Evolutionary conservation across 2,113 vertebrate species (phyloP).

Genomic region (Tautogolabrus adspersus): DNA sequence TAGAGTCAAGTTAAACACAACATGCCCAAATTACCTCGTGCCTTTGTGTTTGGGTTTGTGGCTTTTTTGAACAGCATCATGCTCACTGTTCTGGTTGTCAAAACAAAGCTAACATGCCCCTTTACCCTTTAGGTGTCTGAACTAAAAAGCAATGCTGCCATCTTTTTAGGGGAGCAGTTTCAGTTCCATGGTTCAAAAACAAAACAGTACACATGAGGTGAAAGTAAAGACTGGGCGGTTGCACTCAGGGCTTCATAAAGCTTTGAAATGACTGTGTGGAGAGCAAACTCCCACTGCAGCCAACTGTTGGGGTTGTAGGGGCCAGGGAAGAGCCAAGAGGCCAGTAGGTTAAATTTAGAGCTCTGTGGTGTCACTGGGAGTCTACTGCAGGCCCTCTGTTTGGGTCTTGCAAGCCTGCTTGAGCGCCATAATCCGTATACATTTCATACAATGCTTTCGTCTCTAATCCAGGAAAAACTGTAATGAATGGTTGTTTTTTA

Average conservation of each 20-base stretch:
- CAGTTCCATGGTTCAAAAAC: background rate
- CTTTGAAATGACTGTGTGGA: constrained; percentile 38
- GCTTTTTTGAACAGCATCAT: background rate
- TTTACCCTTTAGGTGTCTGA: constrained; percentile 1
- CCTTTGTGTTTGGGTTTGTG: background rate
- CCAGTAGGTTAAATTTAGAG: constrained; percentile 57
- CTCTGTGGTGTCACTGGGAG: constrained; percentile 54
- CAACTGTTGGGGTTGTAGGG: constrained; percentile 31
- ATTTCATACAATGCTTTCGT: constrained; percentile 33
- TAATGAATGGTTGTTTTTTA: constrained; percentile 31
- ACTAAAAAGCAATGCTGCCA: background rate
- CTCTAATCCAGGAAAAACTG: constrained; percentile 28
- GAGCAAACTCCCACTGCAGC: constrained; percentile 29
- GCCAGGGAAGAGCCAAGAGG: constrained; percentile 20
- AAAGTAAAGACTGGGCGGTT: constrained; percentile 6
- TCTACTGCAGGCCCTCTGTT: constrained; percentile 29
- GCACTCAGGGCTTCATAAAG: constrained; percentile 11
- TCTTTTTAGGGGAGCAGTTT: background rate
- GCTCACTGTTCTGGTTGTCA: background rate
- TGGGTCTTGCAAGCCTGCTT: background rate
- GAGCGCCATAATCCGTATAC: background rate
- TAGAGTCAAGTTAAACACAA: background rate
- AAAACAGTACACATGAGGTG: constrained; percentile 18
- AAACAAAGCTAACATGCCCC: constrained; percentile 10
- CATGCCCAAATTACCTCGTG: background rate